Evolutionary conservation across 2,888 invertebrate species (phyloP).

Genomic region (Hoplodrina ambigua): DNA sequence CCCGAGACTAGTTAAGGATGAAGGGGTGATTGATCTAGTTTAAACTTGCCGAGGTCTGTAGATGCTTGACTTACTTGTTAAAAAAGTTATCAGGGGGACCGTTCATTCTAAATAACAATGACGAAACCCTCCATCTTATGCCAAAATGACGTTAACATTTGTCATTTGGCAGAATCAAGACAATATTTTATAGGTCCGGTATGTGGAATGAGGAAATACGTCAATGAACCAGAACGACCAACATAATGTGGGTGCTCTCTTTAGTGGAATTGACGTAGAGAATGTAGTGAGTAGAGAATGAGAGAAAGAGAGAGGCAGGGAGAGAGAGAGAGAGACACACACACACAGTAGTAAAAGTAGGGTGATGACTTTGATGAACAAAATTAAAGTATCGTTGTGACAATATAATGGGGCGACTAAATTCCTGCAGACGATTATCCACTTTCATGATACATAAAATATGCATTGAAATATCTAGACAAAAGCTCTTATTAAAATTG

Average conservation of each 20-base stretch:
- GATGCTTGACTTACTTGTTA: not conserved
- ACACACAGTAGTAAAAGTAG: not conserved
- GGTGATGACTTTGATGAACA: constrained; percentile 2
- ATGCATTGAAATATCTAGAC: constrained; percentile 1
- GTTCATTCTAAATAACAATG: constrained; percentile 21
- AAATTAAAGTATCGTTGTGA: too few relatives aligned
- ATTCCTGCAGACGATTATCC: constrained; percentile 3
- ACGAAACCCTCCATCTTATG: constrained; percentile 11
- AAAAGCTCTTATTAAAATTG: not conserved
- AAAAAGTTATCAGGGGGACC: constrained; percentile 12
- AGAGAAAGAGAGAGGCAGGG: too few relatives aligned
- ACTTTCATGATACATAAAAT: not conserved
- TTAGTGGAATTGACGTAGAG: not conserved
- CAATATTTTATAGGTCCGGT: constrained; percentile 50
- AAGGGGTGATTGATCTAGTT: too few relatives aligned
- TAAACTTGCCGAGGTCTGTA: too few relatives aligned
- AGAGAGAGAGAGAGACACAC: too few relatives aligned
- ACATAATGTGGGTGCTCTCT: constrained; percentile 15
- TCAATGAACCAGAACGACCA: constrained; percentile 48
- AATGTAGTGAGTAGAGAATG: too few relatives aligned
- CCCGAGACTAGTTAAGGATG: too few relatives aligned
- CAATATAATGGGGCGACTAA: not conserved
- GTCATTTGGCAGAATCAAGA: constrained; percentile 61
- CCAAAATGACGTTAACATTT: constrained; percentile 41
- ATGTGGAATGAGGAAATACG: constrained; percentile 59